A percentile compares a stretch with the other conserved stretches of the same genome.
These are phyloP conservation scores for Nannoperca australis DNA, from an alignment of 2,797 vertebrate genomes.

Conservation along the genomic window DNA sequence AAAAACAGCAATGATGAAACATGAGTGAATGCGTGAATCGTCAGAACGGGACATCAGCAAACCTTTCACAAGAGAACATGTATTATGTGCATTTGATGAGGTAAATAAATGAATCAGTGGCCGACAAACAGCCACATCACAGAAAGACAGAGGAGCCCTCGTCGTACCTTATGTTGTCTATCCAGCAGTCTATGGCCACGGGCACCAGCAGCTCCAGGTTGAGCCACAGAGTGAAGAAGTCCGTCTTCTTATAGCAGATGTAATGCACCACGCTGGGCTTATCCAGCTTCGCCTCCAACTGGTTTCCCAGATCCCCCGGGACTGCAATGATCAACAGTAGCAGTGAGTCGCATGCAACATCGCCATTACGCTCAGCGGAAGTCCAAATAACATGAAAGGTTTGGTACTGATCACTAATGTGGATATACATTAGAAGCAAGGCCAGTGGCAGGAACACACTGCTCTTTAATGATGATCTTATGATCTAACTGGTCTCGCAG, in stretches of 20 bases:
- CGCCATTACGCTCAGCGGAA: no score
- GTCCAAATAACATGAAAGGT: not conserved
- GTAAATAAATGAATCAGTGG: not conserved
- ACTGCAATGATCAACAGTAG: constrained; percentile 79
- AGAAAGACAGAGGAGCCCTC: not conserved
- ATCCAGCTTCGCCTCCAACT: constrained; percentile 96
- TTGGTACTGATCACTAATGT: not conserved
- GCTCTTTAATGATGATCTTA: not conserved
- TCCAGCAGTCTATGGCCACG: constrained; percentile 97
- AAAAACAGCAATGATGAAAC: not conserved
- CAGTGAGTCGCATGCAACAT: not conserved
- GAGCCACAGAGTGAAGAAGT: constrained; percentile 96
- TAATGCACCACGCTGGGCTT: constrained; percentile 97
- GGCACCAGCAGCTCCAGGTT: constrained; percentile 96
- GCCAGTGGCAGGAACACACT: not conserved
- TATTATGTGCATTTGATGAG: not conserved
- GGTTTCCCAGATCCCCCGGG: constrained; percentile 97
- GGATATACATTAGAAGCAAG: not conserved
- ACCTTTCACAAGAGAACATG: not conserved
- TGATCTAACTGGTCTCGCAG: no score
- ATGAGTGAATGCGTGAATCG: no score
- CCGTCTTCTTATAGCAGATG: constrained; percentile 95
- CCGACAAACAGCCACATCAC: no score
- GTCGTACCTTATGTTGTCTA: constrained; percentile 96
- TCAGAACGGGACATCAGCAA: not conserved